Evolutionary conservation across 1,140 invertebrate genomes (phyloP).

Genomic region (Drosophila nikananu): DNA sequence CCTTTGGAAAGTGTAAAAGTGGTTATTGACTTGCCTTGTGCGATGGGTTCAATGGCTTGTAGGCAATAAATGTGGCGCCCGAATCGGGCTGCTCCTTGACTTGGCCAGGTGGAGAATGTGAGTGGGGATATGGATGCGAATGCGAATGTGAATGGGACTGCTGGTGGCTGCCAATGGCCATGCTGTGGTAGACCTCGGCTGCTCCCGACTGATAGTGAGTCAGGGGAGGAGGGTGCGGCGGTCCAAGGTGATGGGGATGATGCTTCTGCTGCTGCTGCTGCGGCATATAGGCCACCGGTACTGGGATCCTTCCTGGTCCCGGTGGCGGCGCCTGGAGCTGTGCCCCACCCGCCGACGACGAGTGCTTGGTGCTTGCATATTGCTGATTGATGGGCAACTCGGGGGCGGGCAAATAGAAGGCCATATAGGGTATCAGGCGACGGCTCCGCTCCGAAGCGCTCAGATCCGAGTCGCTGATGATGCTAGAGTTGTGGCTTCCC

Average conservation of each 20-base stretch:
- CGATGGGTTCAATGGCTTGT: constrained; percentile 71
- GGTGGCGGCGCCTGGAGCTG: constrained; percentile 44
- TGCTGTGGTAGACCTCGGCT: constrained; percentile 71
- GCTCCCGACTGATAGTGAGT: constrained; percentile 70
- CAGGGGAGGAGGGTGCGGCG: constrained; percentile 32
- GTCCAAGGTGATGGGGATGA: constrained; percentile 35
- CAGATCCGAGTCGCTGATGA: constrained; percentile 61
- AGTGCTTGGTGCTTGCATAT: constrained; percentile 76
- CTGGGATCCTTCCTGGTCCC: constrained; percentile 58
- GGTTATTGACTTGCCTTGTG: constrained; percentile 65
- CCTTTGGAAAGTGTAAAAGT: constrained; percentile 2
- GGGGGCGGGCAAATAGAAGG: constrained; percentile 89
- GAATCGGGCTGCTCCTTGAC: constrained; percentile 57
- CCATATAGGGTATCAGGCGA: constrained; percentile 92
- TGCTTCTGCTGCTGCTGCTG: constrained; percentile 43
- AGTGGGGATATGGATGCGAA: constrained; percentile 19
- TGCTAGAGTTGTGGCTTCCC: constrained; percentile 38
- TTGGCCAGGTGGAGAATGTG: constrained; percentile 52
- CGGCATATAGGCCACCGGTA: constrained; percentile 78
- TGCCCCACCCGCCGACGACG: constrained; percentile 50
- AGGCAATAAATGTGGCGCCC: constrained; percentile 75
- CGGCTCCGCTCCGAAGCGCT: constrained; percentile 87
- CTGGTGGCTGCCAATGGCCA: constrained; percentile 48
- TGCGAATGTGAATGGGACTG: constrained; percentile 31
- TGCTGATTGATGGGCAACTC: constrained; percentile 85